A percentile compares a stretch with the other conserved stretches of the same genome.
phyloP scores from a whole-genome alignment of 2,113 vertebrate genomes.

The Halcyon malimbica region DNA sequence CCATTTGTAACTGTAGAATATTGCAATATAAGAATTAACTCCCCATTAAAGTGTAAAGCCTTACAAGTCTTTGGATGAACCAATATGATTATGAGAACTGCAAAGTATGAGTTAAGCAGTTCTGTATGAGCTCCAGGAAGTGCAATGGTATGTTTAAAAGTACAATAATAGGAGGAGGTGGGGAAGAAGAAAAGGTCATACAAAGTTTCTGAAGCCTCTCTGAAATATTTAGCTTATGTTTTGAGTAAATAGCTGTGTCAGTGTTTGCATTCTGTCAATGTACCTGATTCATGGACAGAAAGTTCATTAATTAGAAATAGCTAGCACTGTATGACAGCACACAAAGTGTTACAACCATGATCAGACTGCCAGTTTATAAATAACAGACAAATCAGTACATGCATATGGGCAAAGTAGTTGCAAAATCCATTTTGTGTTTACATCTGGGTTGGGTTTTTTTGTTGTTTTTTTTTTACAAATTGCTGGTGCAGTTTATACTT shows the following conservation, averaged over 20 bases:
- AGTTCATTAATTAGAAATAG: not conserved
- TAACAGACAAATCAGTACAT: not conserved
- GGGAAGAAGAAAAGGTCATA: not conserved
- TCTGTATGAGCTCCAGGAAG: not conserved
- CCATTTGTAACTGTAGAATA: not conserved
- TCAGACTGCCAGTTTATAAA: not conserved
- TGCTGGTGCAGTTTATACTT: not conserved
- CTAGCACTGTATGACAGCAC: not conserved
- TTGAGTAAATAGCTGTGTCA: not conserved
- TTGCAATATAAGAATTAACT: not conserved
- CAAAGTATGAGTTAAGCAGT: not conserved
- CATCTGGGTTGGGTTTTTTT: not conserved
- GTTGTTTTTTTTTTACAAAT: not conserved
- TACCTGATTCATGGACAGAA: not conserved
- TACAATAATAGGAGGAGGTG: not conserved
- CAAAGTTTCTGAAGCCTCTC: not conserved
- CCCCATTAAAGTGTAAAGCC: not conserved
- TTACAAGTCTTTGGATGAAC: not conserved
- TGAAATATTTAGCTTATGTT: slow-evolving; percentile 7
- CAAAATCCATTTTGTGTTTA: not conserved
- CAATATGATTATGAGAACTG: not conserved
- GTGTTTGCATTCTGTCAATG: not conserved
- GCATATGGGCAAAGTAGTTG: not conserved
- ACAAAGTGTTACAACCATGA: not conserved
- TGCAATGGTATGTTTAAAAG: not conserved